Percentiles rank a stretch among this genome's conserved stretches.
phyloP scores from a whole-genome alignment of 2,797 vertebrate genomes.

The Peromyscus attwateri region DNA sequence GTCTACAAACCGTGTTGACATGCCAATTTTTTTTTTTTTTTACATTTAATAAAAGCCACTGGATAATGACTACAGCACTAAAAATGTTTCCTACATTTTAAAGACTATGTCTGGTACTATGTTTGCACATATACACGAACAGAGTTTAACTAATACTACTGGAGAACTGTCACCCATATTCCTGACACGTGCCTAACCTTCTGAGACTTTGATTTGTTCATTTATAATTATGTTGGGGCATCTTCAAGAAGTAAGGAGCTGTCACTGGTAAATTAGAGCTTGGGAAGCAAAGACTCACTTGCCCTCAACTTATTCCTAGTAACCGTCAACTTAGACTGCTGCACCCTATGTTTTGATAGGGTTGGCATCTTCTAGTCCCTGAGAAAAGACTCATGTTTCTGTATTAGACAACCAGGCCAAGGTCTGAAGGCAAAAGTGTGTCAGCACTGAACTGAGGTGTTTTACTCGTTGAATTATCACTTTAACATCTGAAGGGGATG shows the following conservation, averaged over 20 bases:
- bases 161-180: background rate
- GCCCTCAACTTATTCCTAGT: background rate
- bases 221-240: background rate
- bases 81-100: background rate
- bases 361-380: background rate
- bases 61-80: background rate
- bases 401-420: background rate
- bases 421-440: accelerated
- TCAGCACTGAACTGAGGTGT: background rate
- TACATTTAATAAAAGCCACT: background rate
- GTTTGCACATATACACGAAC: background rate
- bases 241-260: background rate
- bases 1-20: background rate
- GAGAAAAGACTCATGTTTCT: background rate
- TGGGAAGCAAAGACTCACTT: background rate
- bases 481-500: background rate
- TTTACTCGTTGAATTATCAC: background rate
- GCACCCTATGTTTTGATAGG: background rate
- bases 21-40: background rate
- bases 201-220: background rate
- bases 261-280: background rate
- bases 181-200: background rate
- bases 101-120: background rate
- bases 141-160: background rate
- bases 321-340: background rate